Conservation (phyloP, 53 echinoderm and acorn worm genomes). For the Arbacia lixula region DNA sequence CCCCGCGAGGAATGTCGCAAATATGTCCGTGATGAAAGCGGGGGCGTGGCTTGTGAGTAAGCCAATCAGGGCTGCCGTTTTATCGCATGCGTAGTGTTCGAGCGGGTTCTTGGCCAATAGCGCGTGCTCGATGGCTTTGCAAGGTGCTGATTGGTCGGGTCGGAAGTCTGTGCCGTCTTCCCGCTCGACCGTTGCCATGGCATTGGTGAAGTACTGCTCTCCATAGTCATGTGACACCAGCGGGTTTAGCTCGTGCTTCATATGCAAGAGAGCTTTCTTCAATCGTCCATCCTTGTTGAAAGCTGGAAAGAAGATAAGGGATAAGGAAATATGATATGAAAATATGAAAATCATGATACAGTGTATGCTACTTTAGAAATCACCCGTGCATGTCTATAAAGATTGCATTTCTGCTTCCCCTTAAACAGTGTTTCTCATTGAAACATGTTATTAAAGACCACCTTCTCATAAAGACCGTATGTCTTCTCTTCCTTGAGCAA, state of each 20-base stretch:
- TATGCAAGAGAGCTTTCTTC: slow-evolving; percentile 43
- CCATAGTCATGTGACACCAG: slow-evolving; percentile 48
- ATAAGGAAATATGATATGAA: neutral
- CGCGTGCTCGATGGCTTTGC: slow-evolving; percentile 77
- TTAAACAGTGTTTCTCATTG: too few relatives aligned
- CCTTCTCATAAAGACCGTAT: too few relatives aligned
- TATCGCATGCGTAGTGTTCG: slow-evolving; percentile 73
- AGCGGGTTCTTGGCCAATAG: slow-evolving; percentile 84
- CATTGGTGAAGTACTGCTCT: slow-evolving; percentile 31
- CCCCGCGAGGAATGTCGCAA: slow-evolving; percentile 32
- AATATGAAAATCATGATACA: too few relatives aligned
- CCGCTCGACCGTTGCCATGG: slow-evolving; percentile 35
- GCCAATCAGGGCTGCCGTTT: slow-evolving; percentile 22
- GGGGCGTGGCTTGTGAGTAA: slow-evolving; percentile 23
- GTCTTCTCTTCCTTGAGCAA: too few relatives aligned
- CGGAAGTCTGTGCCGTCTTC: slow-evolving; percentile 42
- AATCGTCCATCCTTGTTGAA: slow-evolving; percentile 43
- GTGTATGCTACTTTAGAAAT: too few relatives aligned
- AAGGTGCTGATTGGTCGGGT: slow-evolving; percentile 71
- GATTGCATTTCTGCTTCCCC: too few relatives aligned
- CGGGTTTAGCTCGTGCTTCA: slow-evolving; percentile 31
- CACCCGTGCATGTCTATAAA: too few relatives aligned
- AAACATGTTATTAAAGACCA: too few relatives aligned
- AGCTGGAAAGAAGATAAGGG: neutral
- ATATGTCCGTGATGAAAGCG: slow-evolving; percentile 37